Evolutionary conservation across 2,113 vertebrate species (phyloP).

Genomic region (Thamnaconus septentrionalis): DNA sequence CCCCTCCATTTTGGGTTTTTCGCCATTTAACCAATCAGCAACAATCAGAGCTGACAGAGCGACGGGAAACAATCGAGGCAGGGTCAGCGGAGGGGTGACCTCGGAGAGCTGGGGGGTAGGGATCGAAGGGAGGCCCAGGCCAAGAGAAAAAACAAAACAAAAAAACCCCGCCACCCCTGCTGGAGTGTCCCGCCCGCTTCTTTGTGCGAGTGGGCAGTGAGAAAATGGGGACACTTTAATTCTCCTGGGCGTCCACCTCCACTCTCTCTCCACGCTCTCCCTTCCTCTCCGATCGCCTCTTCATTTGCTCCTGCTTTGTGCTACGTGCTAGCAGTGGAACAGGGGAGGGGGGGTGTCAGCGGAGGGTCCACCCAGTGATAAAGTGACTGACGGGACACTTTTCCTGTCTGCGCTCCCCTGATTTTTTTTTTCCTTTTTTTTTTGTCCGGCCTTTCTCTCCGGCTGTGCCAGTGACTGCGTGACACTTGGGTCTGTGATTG

Average conservation of each 20-base stretch:
- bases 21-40: slow-evolving; percentile 80
- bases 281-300: slow-evolving; percentile 17
- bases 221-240: slow-evolving; percentile 70
- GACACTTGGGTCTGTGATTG: slow-evolving; percentile 61
- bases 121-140: slow-evolving; percentile 63
- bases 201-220: slow-evolving; percentile 64
- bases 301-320: background rate
- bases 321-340: no score
- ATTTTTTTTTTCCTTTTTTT: slow-evolving; percentile 40
- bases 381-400: slow-evolving; percentile 67
- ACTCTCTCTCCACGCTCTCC: slow-evolving; percentile 24
- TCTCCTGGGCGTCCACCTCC: slow-evolving; percentile 42
- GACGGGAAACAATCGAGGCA: slow-evolving; percentile 77
- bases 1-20: slow-evolving; percentile 67
- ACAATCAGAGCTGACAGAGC: slow-evolving; percentile 82
- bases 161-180: slow-evolving; percentile 43
- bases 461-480: slow-evolving; percentile 54
- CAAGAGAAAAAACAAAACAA: slow-evolving; percentile 26
- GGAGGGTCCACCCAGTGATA: slow-evolving; percentile 47
- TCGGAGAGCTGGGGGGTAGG: slow-evolving; percentile 59
- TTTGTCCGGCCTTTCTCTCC: slow-evolving; percentile 38
- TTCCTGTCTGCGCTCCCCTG: slow-evolving; percentile 14
- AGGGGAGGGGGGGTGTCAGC: slow-evolving; percentile 16
- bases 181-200: slow-evolving; percentile 62
- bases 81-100: slow-evolving; percentile 75